Evolutionary conservation across 2,797 vertebrate genomes (phyloP), one percentile per base, ranked within the genome.

Genomic region (Anolis apletophallus): DNA sequence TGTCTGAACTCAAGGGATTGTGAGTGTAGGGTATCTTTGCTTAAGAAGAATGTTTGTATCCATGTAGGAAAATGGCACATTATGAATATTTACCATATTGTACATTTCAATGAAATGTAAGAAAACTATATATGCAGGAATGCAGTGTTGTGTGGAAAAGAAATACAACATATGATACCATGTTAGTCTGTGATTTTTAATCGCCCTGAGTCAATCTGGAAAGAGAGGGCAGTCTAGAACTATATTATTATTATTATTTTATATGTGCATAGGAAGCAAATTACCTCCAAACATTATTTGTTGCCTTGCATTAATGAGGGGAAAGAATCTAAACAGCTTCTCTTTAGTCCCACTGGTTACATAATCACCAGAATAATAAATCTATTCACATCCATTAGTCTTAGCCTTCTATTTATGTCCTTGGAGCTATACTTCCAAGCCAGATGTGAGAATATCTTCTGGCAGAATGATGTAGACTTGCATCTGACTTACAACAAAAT

Each of bases 271-370:
- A 46, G 29, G 11, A n/a, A 13, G 67, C 3, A 10, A 21, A 68
- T 29, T 17, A 23, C 61, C 21, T 19, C 26, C 32, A 34, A 34
- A 13, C n/a, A 26, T 19, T 46, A 23, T 3, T 76, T 29, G 76
- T 85, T 89, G n/a, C 90, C 75, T 91, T 89, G 26, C 26, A 74
- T 36, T 50, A 34, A 40, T 21, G n/a, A 82, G 14, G 36, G 8
- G 29, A 55, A 61, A 83, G 26, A 29, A 55, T 32, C 61, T 34
- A 40, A 46, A 59, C 32, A 26, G 8, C 4, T 55, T 71, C 57
- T 36, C 6, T 16, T 52, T 72, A 23, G 40, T n/a, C 57, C 75
- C 40, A 34, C 1, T 75, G 40, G 26, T 52, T 84, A 50, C 19
- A 2, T 17, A 7, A 29, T 21, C 8, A n/a, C 34, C 34, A 71